Evolutionary conservation across 1,140 invertebrate species (phyloP).

Genomic region (Dendroctonus ponderosae): DNA sequence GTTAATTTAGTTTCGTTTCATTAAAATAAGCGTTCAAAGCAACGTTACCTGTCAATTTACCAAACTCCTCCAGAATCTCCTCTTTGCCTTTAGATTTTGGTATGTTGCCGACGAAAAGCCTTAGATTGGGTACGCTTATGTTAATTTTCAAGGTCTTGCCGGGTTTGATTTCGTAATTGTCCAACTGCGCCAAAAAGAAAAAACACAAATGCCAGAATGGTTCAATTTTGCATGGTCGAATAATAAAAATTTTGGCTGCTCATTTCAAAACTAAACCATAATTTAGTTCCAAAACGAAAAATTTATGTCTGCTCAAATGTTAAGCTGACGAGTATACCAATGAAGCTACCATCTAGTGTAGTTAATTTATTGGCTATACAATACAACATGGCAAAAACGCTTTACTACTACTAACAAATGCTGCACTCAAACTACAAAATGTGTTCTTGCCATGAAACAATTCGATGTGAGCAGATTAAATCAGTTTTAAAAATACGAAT

Average conservation of each 20-base stretch:
- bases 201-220: conserved; percentile 59
- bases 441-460: conserved; percentile 1
- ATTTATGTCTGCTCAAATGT: background rate
- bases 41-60: conserved; percentile 99
- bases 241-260: conserved; percentile 37
- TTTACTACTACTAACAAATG: conserved; percentile 4
- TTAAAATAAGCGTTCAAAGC: conserved; percentile 17
- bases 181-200: conserved; percentile 84
- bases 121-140: conserved; percentile 99
- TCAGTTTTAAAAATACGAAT: too few relatives aligned
- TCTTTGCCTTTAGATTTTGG: conserved; percentile 99
- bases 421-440: background rate
- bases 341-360: background rate
- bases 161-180: conserved; percentile 99
- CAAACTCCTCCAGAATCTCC: conserved; percentile 99
- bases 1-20: conserved; percentile 8
- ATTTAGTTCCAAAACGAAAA: conserved; percentile 23
- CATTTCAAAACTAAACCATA: conserved; percentile 28
- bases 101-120: conserved; percentile 99
- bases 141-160: conserved; percentile 99
- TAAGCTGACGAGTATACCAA: too few relatives aligned
- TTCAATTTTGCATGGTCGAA: conserved; percentile 49
- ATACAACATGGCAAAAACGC: background rate
- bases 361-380: background rate
- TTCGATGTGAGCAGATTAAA: background rate